Base-by-base conservation (phyloP, 1,140 invertebrate genomes). In the Pseudoatta argentina region DNA sequence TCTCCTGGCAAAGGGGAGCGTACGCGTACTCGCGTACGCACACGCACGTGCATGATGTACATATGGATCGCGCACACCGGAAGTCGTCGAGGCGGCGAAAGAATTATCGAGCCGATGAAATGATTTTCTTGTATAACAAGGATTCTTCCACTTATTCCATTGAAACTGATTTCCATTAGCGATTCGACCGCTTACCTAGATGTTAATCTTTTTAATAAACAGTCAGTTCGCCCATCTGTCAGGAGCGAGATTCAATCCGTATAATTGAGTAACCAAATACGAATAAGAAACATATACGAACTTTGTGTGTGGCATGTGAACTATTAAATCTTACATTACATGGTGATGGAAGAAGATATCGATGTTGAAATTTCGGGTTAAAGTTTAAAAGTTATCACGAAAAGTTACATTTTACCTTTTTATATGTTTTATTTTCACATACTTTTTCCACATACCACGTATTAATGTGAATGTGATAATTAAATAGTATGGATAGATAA, bases 181-280 rank as follows among this genome's bases (percentile, higher is more conserved):
- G 7, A 73, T 72, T 83, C 69, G 18, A 51, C 51, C 55, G 66
- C 51, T 82, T 82, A 82, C 53, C 44, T 72, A 10, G 67, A 82
- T 30, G 67, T 63, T 75, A 75, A 83, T 75, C 72, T 83, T 48
- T 83, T 75, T 83, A 83, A 75, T 83, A 83, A 83, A 83, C 63
- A 44, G 63, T 55, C 14, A 18, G 61, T 18, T 21, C 21, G 51
- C n/a, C 18, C 39, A 18, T 51, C 78, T 34, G 21, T 81, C 78
- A 30, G 76, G n/a, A 53, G 27, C 21, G 30, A 73, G 18, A 24
- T 59, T 48, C 24, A 16, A 82, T 72, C 16, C 57, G 30, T 48
- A 30, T 83, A 83, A 83, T 83, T 83, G 79, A 44, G 57, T 48
- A 27, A 48, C 69, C 44, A 83, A 75, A 75, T 83, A 83, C 55